Percentiles rank a stretch among this genome's conserved stretches.
Evolutionary conservation across 2,888 invertebrate genomes (phyloP).

Genomic region (Lasioglossum oenotherae): DNA sequence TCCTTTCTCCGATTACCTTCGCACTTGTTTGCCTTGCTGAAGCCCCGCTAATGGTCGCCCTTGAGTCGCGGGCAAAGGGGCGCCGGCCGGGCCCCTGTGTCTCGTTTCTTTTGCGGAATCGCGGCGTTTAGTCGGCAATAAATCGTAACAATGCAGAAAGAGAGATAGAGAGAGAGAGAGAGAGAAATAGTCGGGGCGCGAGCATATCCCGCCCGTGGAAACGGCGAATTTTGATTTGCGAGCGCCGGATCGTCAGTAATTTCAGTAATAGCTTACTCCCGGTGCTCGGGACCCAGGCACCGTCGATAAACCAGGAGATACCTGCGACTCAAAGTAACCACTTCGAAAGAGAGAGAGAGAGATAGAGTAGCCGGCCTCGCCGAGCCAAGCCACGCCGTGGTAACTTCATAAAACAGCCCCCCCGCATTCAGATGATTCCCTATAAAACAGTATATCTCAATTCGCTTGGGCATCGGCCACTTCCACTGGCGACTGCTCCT

Average conservation of each 20-base stretch:
- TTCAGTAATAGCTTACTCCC: conserved; percentile 83
- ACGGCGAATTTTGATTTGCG: conserved; percentile 83
- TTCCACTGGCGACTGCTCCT: conserved; percentile 40
- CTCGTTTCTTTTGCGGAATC: conserved; percentile 55
- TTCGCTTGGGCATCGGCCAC: conserved; percentile 66
- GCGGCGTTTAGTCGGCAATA: conserved; percentile 69
- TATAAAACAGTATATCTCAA: conserved; percentile 82
- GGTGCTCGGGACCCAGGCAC: conserved; percentile 61
- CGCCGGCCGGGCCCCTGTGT: conserved; percentile 23
- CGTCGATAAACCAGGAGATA: conserved; percentile 69
- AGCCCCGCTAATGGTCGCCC: conserved; percentile 41
- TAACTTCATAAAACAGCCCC: conserved; percentile 81
- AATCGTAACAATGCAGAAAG: conserved; percentile 65
- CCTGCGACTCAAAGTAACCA: conserved; percentile 75
- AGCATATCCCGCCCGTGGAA: conserved; percentile 64
- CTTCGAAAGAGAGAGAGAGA: conserved; percentile 63
- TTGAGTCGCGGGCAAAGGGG: conserved; percentile 40
- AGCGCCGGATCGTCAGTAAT: conserved; percentile 83
- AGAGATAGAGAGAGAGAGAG: background rate
- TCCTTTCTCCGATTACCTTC: conserved; percentile 53
- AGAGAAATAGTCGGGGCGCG: conserved; percentile 37
- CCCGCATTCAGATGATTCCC: conserved; percentile 79
- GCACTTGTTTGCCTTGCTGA: conserved; percentile 53
- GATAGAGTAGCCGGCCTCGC: conserved; percentile 67
- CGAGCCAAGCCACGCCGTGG: conserved; percentile 68